These are phyloP conservation scores for Steatocranus sp. DNA, from an alignment of 2,797 vertebrate genomes.

Conservation along the genomic window DNA sequence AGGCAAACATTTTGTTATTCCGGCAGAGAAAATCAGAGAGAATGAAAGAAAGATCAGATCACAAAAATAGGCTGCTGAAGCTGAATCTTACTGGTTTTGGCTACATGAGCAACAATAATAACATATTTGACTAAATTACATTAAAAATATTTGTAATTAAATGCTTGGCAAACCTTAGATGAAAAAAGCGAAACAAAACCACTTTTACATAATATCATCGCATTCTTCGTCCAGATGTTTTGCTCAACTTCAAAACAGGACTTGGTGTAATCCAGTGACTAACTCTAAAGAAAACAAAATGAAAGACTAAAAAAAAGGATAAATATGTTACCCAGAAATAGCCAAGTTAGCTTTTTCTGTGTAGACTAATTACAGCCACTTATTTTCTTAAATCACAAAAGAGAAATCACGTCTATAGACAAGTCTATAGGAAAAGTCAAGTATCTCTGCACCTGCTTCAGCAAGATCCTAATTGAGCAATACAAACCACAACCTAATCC, in stretches of 20 bases:
- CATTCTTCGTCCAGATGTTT: neutral
- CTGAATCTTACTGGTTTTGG: neutral
- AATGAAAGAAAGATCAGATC: neutral
- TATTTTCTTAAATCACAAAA: constrained; percentile 28
- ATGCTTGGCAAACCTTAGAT: neutral
- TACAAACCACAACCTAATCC: constrained; percentile 16
- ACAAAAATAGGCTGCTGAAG: neutral
- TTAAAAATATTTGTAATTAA: neutral
- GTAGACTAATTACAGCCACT: neutral
- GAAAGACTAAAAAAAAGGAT: neutral
- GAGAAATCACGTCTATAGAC: constrained; percentile 27
- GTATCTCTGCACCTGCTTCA: constrained; percentile 9
- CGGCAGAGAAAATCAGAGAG: neutral
- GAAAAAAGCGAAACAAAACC: neutral
- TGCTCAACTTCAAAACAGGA: neutral
- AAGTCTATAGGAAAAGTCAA: neutral
- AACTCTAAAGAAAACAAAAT: neutral
- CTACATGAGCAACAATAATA: neutral
- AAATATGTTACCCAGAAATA: neutral
- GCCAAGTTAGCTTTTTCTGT: neutral
- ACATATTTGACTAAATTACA: neutral
- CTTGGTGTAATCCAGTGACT: neutral
- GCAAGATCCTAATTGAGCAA: constrained; percentile 21
- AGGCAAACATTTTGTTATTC: neutral
- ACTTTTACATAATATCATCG: neutral